phyloP scores from a whole-genome alignment of 1,140 invertebrate genomes.

The Alviniconcha marisindica region DNA sequence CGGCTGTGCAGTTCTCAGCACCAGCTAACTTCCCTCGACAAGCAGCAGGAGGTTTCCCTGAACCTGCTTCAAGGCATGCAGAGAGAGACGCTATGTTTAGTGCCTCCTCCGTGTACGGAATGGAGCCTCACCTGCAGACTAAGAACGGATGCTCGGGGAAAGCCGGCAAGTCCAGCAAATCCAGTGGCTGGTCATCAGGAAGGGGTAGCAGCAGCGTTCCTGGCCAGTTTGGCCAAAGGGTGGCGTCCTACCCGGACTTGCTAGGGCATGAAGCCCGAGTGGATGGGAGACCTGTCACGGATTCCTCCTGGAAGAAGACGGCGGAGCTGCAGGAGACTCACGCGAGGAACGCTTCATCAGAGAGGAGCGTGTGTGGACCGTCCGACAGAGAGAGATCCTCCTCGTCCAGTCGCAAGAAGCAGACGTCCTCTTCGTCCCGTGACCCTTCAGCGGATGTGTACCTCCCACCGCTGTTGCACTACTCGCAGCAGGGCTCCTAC shows the following conservation, averaged over 20 bases:
- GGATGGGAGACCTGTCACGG: not conserved
- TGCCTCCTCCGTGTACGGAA: not conserved
- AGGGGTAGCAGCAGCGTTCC: no score
- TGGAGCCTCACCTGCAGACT: not conserved
- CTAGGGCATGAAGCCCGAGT: not conserved
- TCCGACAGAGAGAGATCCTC: not conserved
- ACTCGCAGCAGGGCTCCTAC: not conserved
- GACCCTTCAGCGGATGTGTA: no score
- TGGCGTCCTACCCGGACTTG: no score
- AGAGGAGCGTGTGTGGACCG: not conserved
- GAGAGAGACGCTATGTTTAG: not conserved
- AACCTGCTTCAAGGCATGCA: not conserved
- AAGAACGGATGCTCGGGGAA: not conserved
- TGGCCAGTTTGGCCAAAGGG: no score
- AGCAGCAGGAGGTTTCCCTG: not conserved
- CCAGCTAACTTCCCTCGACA: no score
- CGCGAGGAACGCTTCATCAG: not conserved
- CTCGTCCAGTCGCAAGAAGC: constrained; percentile 6
- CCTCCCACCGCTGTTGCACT: no score
- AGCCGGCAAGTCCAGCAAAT: not conserved
- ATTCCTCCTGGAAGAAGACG: not conserved
- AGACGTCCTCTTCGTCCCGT: no score
- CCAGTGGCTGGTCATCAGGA: no score
- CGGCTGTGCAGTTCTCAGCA: no score
- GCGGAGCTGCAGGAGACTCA: not conserved